A percentile compares a stretch with the other conserved stretches of the same genome.
These are phyloP conservation scores for Hypselothyrea guttata DNA, from an alignment of 2,888 invertebrate species.

Conservation along the genomic window DNA sequence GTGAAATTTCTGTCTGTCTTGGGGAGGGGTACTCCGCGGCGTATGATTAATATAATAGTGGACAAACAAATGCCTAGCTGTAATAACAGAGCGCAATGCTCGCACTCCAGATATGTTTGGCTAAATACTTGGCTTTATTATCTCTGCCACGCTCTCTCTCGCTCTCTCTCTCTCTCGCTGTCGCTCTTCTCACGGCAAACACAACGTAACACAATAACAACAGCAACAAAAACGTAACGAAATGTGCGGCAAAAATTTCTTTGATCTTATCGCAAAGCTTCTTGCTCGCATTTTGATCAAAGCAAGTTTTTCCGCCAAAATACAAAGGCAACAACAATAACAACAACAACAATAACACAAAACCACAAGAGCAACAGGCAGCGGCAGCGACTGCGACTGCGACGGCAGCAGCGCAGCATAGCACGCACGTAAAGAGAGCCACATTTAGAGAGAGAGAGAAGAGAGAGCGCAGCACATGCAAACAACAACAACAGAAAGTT, in stretches of 20 bases:
- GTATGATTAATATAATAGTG: conserved; percentile 66
- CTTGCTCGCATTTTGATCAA: conserved; percentile 83
- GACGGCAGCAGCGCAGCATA: conserved; percentile 1
- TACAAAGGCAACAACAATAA: conserved; percentile 54
- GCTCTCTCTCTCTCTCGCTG: conserved; percentile 11
- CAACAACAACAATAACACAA: conserved; percentile 46
- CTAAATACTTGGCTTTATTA: conserved; percentile 53
- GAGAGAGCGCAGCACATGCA: conserved; percentile 6
- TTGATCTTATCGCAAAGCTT: conserved; percentile 83
- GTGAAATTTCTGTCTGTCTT: conserved; percentile 48
- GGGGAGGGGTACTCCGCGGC: conserved; percentile 49
- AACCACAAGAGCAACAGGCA: conserved; percentile 54
- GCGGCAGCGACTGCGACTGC: conserved; percentile 20
- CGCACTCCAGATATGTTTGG: conserved; percentile 56
- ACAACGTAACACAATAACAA: conserved; percentile 30
- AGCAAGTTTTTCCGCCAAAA: conserved; percentile 83
- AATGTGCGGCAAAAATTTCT: conserved; percentile 81
- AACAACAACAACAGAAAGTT: conserved; percentile 46
- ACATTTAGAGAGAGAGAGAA: conserved; percentile 3
- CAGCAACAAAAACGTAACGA: conserved; percentile 63
- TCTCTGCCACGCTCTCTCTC: conserved; percentile 10
- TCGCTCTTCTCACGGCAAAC: conserved; percentile 26
- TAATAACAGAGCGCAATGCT: conserved; percentile 24
- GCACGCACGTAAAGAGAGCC: background rate
- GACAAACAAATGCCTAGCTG: conserved; percentile 5